A percentile compares a stretch with the other conserved stretches of the same genome.
Conservation (phyloP, 2,888 invertebrate genomes). For the Cosmia trapezina region DNA sequence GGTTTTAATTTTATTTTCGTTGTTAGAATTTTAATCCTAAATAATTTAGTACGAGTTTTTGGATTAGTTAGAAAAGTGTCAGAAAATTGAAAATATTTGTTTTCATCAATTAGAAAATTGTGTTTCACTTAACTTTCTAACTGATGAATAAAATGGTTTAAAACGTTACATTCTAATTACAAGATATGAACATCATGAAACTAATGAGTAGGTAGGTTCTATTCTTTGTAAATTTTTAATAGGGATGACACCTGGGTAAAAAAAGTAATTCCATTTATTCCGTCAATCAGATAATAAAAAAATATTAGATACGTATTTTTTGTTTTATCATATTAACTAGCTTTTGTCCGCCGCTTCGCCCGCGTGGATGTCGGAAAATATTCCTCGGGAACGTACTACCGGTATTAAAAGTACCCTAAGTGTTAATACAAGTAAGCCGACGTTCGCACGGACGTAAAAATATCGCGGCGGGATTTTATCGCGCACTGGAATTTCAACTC, state of each 20-base stretch:
- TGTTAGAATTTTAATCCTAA: not conserved
- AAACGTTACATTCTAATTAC: not conserved
- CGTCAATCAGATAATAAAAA: too few species aligned
- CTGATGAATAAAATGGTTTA: not conserved
- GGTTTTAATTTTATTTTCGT: not conserved
- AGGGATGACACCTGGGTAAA: not conserved
- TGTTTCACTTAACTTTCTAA: not conserved
- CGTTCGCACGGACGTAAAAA: too few species aligned
- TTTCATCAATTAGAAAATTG: not conserved
- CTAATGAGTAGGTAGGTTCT: not conserved
- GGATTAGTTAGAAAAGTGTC: not conserved
- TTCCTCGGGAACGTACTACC: too few species aligned
- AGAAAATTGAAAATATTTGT: not conserved
- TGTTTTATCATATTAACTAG: too few species aligned
- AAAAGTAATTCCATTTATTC: too few species aligned
- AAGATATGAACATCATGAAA: not conserved
- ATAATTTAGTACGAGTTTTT: not conserved
- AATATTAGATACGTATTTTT: too few species aligned
- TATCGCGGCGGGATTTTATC: too few species aligned
- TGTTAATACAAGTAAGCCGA: too few species aligned
- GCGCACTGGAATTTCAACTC: too few species aligned
- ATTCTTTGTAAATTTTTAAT: not conserved
- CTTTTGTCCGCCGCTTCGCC: too few species aligned
- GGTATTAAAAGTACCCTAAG: too few species aligned
- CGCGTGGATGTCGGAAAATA: too few species aligned